Conservation (phyloP, 1,140 invertebrate genomes). For the Sitobion miscanthi region DNA sequence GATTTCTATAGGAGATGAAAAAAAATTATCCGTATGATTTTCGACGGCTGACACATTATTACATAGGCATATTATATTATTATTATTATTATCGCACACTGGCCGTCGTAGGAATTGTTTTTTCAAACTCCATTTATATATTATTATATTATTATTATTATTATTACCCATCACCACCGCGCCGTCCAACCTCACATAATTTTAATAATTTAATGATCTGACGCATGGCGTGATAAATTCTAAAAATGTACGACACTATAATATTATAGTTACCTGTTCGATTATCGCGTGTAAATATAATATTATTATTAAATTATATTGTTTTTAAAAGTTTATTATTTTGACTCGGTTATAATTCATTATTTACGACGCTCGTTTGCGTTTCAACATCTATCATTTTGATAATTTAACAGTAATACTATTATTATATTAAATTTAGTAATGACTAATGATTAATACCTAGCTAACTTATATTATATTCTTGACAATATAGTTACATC, state of each 20-base stretch:
- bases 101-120: not conserved
- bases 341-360: not conserved
- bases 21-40: conserved; percentile 13
- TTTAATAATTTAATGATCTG: conserved; percentile 10
- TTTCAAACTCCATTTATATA: not conserved
- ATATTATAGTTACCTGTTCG: not conserved
- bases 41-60: not conserved
- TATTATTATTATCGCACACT: not conserved
- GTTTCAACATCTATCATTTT: not conserved
- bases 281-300: not conserved
- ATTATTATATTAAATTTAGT: not conserved
- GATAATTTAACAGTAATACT: not conserved
- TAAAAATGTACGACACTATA: not conserved
- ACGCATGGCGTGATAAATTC: not conserved
- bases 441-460: not conserved
- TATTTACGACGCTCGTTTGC: not conserved
- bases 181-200: not conserved
- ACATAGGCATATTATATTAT: not conserved
- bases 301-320: not conserved
- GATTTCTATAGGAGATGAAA: not conserved
- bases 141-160: not conserved
- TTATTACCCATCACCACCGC: not conserved
- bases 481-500: not conserved
- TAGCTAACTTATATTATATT: not conserved
- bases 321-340: not conserved